A percentile compares a stretch with the other conserved stretches of the same genome.
Evolutionary conservation across 2,888 invertebrate species (phyloP).

Genomic region (Teinopalpus imperialis): DNA sequence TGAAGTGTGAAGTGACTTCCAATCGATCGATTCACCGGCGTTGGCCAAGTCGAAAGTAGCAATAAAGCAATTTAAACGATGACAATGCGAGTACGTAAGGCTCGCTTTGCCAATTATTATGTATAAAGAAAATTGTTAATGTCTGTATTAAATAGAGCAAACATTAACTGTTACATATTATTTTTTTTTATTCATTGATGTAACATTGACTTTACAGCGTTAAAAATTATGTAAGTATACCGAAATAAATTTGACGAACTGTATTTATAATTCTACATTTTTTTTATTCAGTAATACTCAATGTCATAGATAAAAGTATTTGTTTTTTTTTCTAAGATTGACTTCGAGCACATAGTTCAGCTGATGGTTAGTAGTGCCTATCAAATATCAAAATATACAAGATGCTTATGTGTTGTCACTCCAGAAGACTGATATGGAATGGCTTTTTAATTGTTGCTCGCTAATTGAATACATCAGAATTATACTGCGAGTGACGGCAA

Average conservation of each 20-base stretch:
- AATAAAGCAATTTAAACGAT: constrained; percentile 28
- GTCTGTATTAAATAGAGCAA: constrained; percentile 15
- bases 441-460: too few relatives aligned
- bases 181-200: constrained; percentile 3
- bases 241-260: too few relatives aligned
- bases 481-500: too few relatives aligned
- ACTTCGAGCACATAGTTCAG: too few relatives aligned
- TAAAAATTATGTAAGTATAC: not conserved
- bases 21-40: constrained; percentile 25
- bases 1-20: constrained; percentile 31
- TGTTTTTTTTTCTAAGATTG: too few relatives aligned
- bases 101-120: constrained; percentile 14
- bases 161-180: constrained; percentile 4
- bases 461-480: too few relatives aligned
- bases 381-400: too few relatives aligned
- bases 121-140: constrained; percentile 14
- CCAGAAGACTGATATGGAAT: too few relatives aligned
- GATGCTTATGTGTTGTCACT: too few relatives aligned
- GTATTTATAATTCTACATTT: constrained; percentile 6
- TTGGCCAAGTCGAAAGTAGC: constrained; percentile 31
- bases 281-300: too few relatives aligned
- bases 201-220: constrained; percentile 8
- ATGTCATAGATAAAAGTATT: too few relatives aligned
- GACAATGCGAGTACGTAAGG: constrained; percentile 19
- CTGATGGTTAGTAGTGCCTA: too few relatives aligned